Evolutionary conservation across 2,888 invertebrate genomes (phyloP), one percentile per base, ranked within the genome.

Genomic region (Halocaridina rubra): DNA sequence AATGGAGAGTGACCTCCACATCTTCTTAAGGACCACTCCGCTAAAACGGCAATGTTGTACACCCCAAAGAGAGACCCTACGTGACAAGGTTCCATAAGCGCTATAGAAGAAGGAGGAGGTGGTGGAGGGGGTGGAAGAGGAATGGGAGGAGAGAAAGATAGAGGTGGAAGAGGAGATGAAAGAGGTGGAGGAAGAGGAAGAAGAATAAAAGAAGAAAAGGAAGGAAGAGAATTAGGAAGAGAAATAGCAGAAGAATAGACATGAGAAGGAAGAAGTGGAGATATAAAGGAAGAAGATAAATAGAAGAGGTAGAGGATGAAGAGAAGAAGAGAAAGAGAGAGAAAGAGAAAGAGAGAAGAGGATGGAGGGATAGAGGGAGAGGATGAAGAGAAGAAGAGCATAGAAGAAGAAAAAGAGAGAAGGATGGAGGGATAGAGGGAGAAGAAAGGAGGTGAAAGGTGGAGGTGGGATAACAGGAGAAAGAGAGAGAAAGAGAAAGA

Each of bases 1-100:
- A 81, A 81, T 81, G 74, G 81, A 74, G 75, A 81, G 39, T 75
- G 75, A 64, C 46, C 67, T 32, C n/a, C 75, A 75, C 75, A 81
- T 81, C 57, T n/a, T n/a, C n/a, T 75, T 81, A 81, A 81, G 75
- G 81, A 81, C 75, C 81, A 67, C 29, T 53, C 46, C 57, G 22
- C 74, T 76, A 80, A 71, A 80, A 72, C 80, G 80, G 80, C 72
- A 59, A 72, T 30, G 72, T 10, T 80, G 72, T 72, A 57, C 59
- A 33, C 29, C 72, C 22, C 13, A 30, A 59, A 61, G 72, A 39
- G 57, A 72, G 19, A 19, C 3, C 29, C 46, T 27, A 59, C 72
- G 72, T 80, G 80, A 72, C 59, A 29, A 1, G 80, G 32, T 33
- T 76, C 57, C 13, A 24, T 76, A 59, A 76, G 53, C 7, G 22